Evolutionary conservation across 2,113 vertebrate genomes (phyloP).

Genomic region (Ceyx cyanopectus): DNA sequence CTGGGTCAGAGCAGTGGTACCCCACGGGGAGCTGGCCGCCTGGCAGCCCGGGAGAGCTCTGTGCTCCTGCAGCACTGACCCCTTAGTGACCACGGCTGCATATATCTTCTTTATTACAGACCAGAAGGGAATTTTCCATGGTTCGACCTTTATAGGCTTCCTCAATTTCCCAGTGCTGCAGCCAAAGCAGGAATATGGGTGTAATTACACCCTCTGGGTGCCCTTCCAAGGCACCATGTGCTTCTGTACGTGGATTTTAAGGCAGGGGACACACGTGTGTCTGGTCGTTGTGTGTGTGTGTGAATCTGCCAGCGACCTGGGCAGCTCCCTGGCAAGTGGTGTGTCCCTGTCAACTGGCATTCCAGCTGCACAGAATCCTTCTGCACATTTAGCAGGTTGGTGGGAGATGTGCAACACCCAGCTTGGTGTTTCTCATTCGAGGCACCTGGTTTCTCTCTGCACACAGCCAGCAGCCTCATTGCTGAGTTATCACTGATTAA

Average conservation of each 20-base stretch:
- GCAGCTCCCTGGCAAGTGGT: neutral
- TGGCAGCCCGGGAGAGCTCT: slow-evolving; percentile 13
- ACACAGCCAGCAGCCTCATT: neutral
- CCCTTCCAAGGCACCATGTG: fast-evolving
- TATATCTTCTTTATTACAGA: slow-evolving; percentile 47
- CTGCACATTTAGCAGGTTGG: neutral
- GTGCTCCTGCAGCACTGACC: slow-evolving; percentile 64
- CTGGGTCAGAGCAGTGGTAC: slow-evolving; percentile 68
- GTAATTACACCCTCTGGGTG: neutral
- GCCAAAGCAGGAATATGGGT: neutral
- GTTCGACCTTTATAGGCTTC: neutral
- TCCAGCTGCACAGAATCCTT: neutral
- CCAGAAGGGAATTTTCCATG: slow-evolving; percentile 64
- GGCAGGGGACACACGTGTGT: neutral
- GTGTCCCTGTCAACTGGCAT: fast-evolving
- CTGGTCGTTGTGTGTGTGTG: neutral
- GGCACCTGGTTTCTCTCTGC: neutral
- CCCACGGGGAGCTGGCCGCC: slow-evolving; percentile 58
- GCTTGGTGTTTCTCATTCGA: neutral
- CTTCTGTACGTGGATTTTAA: neutral
- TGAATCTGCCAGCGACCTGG: neutral
- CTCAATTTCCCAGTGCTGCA: neutral
- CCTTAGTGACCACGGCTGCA: slow-evolving; percentile 65
- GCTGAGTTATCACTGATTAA: slow-evolving; percentile 42
- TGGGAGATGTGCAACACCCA: neutral